A percentile compares a stretch with the other conserved stretches of the same genome.
Evolutionary conservation across 2,888 invertebrate species (phyloP).

Genomic region (Dendrolimus pini): DNA sequence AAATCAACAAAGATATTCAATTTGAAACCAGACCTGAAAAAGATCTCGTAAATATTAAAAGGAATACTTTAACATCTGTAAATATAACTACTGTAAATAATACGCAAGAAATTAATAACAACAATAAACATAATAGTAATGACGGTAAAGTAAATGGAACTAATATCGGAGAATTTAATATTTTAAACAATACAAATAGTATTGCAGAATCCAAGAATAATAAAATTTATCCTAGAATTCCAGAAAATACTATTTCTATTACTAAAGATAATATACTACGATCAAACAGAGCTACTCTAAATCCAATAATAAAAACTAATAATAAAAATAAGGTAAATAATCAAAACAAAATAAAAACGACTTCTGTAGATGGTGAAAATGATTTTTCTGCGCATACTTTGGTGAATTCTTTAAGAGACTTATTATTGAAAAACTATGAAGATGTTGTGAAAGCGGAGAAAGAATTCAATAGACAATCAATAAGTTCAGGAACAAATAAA

Average conservation of each 20-base stretch:
- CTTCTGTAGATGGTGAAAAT: slow-evolving; percentile 2
- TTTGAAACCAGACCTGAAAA: no score
- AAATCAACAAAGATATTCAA: no score
- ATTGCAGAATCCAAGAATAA: slow-evolving; percentile 1
- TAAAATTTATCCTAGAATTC: not conserved
- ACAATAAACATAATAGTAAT: no score
- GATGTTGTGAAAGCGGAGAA: not conserved
- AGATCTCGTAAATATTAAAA: no score
- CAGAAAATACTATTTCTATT: not conserved
- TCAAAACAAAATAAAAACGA: slow-evolving; percentile 4
- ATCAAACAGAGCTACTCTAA: not conserved
- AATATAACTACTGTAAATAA: no score
- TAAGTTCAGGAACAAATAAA: not conserved
- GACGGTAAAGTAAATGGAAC: no score
- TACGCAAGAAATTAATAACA: no score
- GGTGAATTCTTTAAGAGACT: slow-evolving; percentile 3
- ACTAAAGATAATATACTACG: not conserved
- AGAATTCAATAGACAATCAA: not conserved
- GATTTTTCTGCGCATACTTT: not conserved
- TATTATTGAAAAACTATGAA: slow-evolving; percentile 3
- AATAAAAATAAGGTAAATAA: slow-evolving; percentile 1
- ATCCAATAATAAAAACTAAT: not conserved
- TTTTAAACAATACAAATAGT: not conserved
- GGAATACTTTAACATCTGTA: no score
- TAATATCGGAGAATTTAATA: not conserved